Evolutionary conservation across 1,140 invertebrate genomes (phyloP).

Genomic region (Bombus haemorrhoidalis): DNA sequence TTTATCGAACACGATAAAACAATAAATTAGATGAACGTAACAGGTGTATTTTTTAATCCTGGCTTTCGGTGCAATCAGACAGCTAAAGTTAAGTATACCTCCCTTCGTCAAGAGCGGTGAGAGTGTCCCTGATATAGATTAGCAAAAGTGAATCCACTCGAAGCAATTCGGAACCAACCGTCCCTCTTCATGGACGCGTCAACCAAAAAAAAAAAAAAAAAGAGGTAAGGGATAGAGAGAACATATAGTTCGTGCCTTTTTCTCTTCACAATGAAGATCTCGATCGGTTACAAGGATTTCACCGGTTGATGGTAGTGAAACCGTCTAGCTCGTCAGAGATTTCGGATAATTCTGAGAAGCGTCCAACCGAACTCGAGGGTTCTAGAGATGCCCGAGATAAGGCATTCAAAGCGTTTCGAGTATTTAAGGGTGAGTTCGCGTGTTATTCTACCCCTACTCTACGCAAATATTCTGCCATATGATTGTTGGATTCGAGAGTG

Average conservation of each 20-base stretch:
- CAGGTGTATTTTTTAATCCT: conserved; percentile 1
- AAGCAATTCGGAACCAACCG: conserved; percentile 52
- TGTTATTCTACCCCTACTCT: conserved; percentile 52
- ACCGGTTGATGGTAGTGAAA: conserved; percentile 35
- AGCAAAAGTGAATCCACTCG: conserved; percentile 57
- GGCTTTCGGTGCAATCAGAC: conserved; percentile 35
- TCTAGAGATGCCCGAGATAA: conserved; percentile 80
- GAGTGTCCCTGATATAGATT: conserved; percentile 51
- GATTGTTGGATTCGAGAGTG: conserved; percentile 33
- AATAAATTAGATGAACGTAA: conserved; percentile 30
- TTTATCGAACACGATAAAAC: not conserved
- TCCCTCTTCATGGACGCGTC: conserved; percentile 42
- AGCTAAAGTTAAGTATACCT: conserved; percentile 30
- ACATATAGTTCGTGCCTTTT: conserved; percentile 4
- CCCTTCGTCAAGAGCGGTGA: not conserved
- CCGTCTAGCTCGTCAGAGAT: conserved; percentile 68
- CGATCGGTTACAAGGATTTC: conserved; percentile 78
- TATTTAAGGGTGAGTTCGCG: conserved; percentile 76
- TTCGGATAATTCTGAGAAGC: conserved; percentile 81
- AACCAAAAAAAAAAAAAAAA: conserved; percentile 23
- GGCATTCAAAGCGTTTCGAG: conserved; percentile 80
- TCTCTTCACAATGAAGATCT: conserved; percentile 68
- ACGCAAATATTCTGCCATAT: conserved; percentile 46
- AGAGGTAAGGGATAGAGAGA: not conserved
- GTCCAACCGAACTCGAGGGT: conserved; percentile 80